Evolutionary conservation across 2,888 invertebrate genomes (phyloP).

Genomic region (Yponomeuta malinellus): DNA sequence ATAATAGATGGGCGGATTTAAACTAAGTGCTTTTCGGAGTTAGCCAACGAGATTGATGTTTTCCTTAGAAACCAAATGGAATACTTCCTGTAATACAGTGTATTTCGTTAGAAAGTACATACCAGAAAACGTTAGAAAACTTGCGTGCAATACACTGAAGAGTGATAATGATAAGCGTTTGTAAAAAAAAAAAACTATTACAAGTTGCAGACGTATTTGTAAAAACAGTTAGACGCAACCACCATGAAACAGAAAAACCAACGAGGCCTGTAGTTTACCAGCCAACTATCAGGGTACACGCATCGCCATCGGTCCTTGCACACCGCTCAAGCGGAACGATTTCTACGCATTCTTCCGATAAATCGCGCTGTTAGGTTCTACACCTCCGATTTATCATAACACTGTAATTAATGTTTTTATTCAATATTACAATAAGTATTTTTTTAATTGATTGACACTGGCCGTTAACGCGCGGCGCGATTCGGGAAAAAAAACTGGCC

Average conservation of each 20-base stretch:
- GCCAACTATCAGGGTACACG: constrained; percentile 1
- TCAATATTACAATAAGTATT: not conserved
- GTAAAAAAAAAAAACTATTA: constrained; percentile 13
- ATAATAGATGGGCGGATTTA: not conserved
- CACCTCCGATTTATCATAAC: constrained; percentile 17
- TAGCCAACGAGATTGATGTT: not conserved
- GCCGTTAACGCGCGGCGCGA: constrained; percentile 12
- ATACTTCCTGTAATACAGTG: not conserved
- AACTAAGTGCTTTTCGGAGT: not conserved
- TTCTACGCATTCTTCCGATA: constrained; percentile 53
- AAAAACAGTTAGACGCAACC: constrained; percentile 37
- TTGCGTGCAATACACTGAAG: not conserved
- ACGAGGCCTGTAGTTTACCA: constrained; percentile 51
- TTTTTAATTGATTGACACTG: constrained; percentile 15
- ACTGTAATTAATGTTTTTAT: constrained; percentile 8
- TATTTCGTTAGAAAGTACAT: not conserved
- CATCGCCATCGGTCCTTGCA: constrained; percentile 48
- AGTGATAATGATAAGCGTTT: constrained; percentile 1
- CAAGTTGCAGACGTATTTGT: constrained; percentile 17
- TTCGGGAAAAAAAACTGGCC: constrained; percentile 16
- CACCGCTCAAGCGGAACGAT: constrained; percentile 52
- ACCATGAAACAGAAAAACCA: constrained; percentile 47
- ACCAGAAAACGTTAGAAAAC: not conserved
- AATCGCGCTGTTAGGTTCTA: constrained; percentile 15
- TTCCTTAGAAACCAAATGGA: not conserved